phyloP scores from a whole-genome alignment of 2,888 invertebrate species.

The Lissonota sp. region DNA sequence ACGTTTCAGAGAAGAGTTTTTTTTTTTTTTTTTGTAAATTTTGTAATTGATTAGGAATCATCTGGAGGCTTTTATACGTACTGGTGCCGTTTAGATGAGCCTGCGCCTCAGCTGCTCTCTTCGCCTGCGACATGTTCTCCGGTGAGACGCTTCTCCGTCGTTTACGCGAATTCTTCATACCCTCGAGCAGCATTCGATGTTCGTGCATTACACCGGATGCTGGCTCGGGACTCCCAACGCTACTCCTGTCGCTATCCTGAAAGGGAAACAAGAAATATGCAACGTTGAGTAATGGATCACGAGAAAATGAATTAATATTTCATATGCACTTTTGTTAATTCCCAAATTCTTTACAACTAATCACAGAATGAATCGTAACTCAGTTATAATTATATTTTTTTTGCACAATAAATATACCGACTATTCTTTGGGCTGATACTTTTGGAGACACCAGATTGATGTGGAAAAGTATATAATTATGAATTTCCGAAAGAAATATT shows the following conservation, averaged over 20 bases:
- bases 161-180: constrained; percentile 79
- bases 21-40: too few species aligned
- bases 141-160: constrained; percentile 80
- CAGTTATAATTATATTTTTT: too few species aligned
- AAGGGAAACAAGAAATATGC: constrained; percentile 63
- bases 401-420: too few species aligned
- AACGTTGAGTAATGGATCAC: constrained; percentile 16
- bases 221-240: constrained; percentile 82
- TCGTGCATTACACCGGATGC: constrained; percentile 80
- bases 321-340: not conserved
- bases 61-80: constrained; percentile 82
- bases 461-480: too few species aligned
- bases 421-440: too few species aligned
- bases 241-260: constrained; percentile 83
- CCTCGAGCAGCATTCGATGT: constrained; percentile 80
- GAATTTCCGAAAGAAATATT: too few species aligned
- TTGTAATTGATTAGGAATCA: too few species aligned
- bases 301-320: not conserved
- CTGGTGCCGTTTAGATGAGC: constrained; percentile 88
- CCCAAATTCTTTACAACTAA: too few species aligned
- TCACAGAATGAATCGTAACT: too few species aligned
- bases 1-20: too few species aligned
- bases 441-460: too few species aligned
- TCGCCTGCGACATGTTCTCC: constrained; percentile 83
- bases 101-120: constrained; percentile 85